phyloP scores from a whole-genome alignment of 92 coral and sea anemone genomes.

The Bergia sp. region DNA sequence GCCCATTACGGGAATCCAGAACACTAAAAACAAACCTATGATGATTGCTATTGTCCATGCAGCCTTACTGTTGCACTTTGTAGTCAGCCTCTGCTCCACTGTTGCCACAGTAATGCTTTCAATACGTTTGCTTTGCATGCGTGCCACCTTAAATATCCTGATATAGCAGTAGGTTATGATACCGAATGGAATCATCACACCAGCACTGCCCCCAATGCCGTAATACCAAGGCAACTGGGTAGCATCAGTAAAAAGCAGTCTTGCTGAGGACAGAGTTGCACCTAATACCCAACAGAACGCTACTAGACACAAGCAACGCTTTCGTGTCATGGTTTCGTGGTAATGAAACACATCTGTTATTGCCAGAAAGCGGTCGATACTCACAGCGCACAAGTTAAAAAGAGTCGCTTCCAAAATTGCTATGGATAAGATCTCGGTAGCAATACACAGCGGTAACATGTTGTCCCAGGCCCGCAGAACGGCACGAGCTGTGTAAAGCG shows the following conservation, averaged over 20 bases:
- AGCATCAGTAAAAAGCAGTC: not conserved
- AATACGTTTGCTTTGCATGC: conserved; percentile 16
- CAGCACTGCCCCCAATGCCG: not conserved
- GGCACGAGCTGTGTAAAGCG: conserved; percentile 4
- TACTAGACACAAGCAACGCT: conserved; percentile 20
- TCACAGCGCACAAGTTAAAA: conserved; percentile 19
- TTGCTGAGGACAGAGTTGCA: not conserved
- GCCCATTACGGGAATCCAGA: conserved; percentile 7
- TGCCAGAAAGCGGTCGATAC: conserved; percentile 25
- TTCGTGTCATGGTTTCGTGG: conserved; percentile 14
- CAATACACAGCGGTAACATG: not conserved
- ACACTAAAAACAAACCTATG: conserved; percentile 3
- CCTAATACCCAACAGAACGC: conserved; percentile 1
- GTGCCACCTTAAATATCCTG: conserved; percentile 33
- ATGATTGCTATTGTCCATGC: conserved; percentile 21
- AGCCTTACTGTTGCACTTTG: conserved; percentile 18
- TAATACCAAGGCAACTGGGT: not conserved
- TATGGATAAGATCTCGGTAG: not conserved
- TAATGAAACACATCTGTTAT: conserved; percentile 15
- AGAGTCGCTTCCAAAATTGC: conserved; percentile 7
- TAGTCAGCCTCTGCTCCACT: not conserved
- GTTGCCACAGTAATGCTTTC: conserved; percentile 1
- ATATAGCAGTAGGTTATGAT: conserved; percentile 28
- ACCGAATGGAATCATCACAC: not conserved
- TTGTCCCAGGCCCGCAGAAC: not conserved